Percentiles rank a stretch among this genome's conserved stretches.
Conservation (phyloP, 1,140 invertebrate genomes). For the Eumaeus atala region DNA sequence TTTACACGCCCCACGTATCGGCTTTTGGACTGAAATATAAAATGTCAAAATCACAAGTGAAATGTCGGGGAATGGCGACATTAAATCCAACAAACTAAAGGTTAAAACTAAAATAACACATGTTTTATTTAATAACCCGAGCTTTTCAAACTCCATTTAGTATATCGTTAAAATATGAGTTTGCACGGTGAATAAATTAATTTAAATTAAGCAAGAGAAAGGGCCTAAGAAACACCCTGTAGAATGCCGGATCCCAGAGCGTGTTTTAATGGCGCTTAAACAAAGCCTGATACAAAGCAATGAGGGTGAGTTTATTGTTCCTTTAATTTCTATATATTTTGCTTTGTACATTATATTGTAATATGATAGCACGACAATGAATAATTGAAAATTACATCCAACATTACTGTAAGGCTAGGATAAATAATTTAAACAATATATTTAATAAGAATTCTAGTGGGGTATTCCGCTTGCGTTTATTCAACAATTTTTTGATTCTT, state of each 20-base stretch:
- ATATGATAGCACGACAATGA: slow-evolving; percentile 2
- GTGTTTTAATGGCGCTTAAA: slow-evolving; percentile 52
- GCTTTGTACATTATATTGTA: slow-evolving; percentile 5
- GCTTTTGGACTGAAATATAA: slow-evolving; percentile 8
- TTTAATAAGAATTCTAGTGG: too few relatives aligned
- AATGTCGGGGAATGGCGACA: slow-evolving; percentile 1
- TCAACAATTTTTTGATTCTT: too few relatives aligned
- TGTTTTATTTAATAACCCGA: slow-evolving; percentile 7
- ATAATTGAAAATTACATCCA: too few relatives aligned
- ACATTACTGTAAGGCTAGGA: too few relatives aligned
- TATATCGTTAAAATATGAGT: slow-evolving; percentile 19
- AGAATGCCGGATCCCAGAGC: slow-evolving; percentile 43
- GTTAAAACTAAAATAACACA: slow-evolving; percentile 9
- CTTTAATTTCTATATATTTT: slow-evolving; percentile 32
- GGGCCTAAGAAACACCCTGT: slow-evolving; percentile 57
- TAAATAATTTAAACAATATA: too few relatives aligned
- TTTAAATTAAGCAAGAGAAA: slow-evolving; percentile 64
- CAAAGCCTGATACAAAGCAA: slow-evolving; percentile 57
- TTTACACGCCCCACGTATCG: neutral
- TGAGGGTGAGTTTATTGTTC: slow-evolving; percentile 49
- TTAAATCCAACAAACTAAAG: slow-evolving; percentile 14
- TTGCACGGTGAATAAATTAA: slow-evolving; percentile 56
- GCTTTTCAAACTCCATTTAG: slow-evolving; percentile 12
- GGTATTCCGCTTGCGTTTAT: too few relatives aligned
- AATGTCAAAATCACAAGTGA: slow-evolving; percentile 14